Base-by-base conservation (phyloP, 2,113 vertebrate genomes). In the Neomonachus schauinslandi region DNA sequence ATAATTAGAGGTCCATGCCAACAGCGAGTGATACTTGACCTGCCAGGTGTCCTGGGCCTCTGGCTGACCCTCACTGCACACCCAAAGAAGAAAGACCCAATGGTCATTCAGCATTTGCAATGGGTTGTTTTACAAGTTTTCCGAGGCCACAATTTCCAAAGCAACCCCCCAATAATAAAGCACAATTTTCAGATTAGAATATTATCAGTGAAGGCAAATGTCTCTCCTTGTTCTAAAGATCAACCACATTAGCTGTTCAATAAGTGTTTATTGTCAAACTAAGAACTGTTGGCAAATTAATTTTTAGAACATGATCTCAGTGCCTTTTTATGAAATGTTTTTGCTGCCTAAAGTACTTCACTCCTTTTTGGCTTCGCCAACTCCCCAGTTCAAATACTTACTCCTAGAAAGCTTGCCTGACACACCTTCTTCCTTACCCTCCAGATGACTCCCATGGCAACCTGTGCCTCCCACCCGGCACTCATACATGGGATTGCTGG, bases 401-500 rank as follows among this genome's bases (percentile, higher is more conserved):
- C 7, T 51, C 3, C 53, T 26, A 61, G 39, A 84, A 42, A 85
- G 59, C 33, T 36, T 16, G 39, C 65, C 39, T 79, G 19, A 76
- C 39, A 61, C 36, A 63, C 63, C 42, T 36, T 85, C 65, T 63
- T 63, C 42, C 26, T 65, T 76, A 86, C 39, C 10, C 42, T 91
- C 31, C 24, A 14, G 10, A 33, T 51, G 12, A n/a, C 46, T 57
- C 49, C 72, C 83, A 33, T 19, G 7, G 31, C 21, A 14, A 57
- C 55, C 74, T 67, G 46, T 4, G 8, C 22, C 59, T 71, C 49
- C 82, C 42, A 28, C 31, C 19, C 5, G 2, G 71, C 53, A 21
- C 39, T 16, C 9, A 28, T 39, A 42, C 10, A 59, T 0, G 1
- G 57, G 49, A 61, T 0, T 42, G 59, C 24, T 21, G 0, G 11